Evolutionary conservation across 2,797 vertebrate species (phyloP).

Genomic region (Apogon hyalosoma): DNA sequence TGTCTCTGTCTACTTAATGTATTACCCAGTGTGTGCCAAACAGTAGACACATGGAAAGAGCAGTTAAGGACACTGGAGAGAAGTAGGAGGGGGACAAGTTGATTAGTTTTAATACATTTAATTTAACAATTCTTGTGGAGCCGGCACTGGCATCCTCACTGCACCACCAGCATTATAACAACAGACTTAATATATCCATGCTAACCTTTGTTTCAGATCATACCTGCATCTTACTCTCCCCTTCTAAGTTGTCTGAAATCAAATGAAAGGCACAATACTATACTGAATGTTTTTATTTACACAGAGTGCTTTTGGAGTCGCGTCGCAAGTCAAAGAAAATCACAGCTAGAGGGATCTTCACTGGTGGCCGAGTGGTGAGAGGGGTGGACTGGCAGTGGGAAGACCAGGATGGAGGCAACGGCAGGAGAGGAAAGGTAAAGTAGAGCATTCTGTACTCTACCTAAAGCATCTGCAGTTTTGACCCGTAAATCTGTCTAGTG

Average conservation of each 20-base stretch:
- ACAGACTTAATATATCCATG: background rate
- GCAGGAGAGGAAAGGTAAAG: conserved; percentile 95
- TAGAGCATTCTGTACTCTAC: background rate
- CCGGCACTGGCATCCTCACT: background rate
- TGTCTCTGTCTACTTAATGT: conserved; percentile 6
- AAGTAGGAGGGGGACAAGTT: background rate
- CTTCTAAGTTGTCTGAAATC: background rate
- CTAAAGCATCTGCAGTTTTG: background rate
- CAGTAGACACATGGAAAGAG: conserved; percentile 1
- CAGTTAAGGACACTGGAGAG: conserved; percentile 8
- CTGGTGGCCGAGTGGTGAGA: conserved; percentile 95
- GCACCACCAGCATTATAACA: background rate
- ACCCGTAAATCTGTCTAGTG: background rate
- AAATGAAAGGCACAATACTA: background rate
- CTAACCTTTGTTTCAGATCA: conserved; percentile 2
- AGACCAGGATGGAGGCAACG: conserved; percentile 98
- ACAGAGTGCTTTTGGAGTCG: conserved; percentile 96
- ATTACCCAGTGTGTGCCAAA: conserved; percentile 9
- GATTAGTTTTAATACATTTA: background rate
- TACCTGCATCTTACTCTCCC: background rate
- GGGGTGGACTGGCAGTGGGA: conserved; percentile 99
- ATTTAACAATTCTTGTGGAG: conserved; percentile 4
- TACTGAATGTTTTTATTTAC: background rate
- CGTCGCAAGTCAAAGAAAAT: conserved; percentile 99
- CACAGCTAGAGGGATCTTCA: conserved; percentile 97